Evolutionary conservation across 1,140 invertebrate species (phyloP).

Genomic region (Ips nitidus): DNA sequence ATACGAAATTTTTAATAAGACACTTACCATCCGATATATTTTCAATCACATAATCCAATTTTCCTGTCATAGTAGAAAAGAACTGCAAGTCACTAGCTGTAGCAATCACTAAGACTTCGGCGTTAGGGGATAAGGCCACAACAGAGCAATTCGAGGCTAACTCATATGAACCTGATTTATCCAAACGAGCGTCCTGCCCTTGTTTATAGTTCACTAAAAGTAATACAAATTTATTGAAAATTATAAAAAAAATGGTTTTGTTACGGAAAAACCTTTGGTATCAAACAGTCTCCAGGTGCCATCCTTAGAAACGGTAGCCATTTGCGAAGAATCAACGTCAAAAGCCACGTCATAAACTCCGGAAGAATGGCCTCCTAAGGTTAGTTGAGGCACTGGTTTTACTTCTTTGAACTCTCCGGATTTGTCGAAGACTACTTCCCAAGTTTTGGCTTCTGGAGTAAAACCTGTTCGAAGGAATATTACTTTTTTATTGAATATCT

Average conservation of each 20-base stretch:
- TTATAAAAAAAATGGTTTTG: neutral
- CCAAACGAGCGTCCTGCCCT: slow-evolving; percentile 74
- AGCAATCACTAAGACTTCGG: slow-evolving; percentile 71
- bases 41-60: slow-evolving; percentile 66
- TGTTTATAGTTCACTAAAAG: slow-evolving; percentile 74
- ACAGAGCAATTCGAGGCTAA: slow-evolving; percentile 53
- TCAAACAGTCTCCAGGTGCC: slow-evolving; percentile 84
- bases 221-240: slow-evolving; percentile 11
- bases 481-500: slow-evolving; percentile 26
- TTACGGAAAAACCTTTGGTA: slow-evolving; percentile 66
- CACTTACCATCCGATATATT: slow-evolving; percentile 61
- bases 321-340: slow-evolving; percentile 75
- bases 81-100: slow-evolving; percentile 65
- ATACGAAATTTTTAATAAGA: slow-evolving; percentile 3
- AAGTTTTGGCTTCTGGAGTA: slow-evolving; percentile 83
- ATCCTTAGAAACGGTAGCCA: slow-evolving; percentile 85
- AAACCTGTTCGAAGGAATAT: slow-evolving; percentile 64
- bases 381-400: slow-evolving; percentile 74
- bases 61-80: slow-evolving; percentile 67
- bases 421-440: slow-evolving; percentile 78
- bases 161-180: slow-evolving; percentile 64
- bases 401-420: slow-evolving; percentile 75
- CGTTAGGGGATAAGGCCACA: slow-evolving; percentile 75
- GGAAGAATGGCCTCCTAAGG: slow-evolving; percentile 70
- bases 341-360: slow-evolving; percentile 81